Evolutionary conservation across 2,888 invertebrate species (phyloP).

Genomic region (Creontiades dilutus): DNA sequence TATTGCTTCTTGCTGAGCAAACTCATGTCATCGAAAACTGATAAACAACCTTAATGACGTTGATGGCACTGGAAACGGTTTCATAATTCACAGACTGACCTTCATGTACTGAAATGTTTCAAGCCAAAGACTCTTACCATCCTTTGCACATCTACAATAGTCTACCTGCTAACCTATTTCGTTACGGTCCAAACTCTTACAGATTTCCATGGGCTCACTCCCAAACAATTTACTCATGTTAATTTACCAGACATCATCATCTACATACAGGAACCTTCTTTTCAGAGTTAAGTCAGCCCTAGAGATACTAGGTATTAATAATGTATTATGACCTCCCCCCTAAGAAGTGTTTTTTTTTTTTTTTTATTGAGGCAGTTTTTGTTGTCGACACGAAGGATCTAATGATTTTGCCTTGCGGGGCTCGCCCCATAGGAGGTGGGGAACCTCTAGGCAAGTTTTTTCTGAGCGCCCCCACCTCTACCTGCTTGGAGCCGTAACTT

Average conservation of each 20-base stretch:
- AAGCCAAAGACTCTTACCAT: too few species aligned
- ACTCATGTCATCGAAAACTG: too few species aligned
- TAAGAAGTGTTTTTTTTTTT: not conserved
- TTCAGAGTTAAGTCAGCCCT: not conserved
- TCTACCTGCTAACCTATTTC: too few species aligned
- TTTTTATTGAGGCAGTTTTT: not conserved
- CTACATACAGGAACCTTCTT: conserved; percentile 26
- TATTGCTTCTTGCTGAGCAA: too few species aligned
- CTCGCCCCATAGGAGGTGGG: conserved; percentile 21
- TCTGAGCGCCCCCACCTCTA: not conserved
- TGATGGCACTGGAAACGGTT: too few species aligned
- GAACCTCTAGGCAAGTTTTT: conserved; percentile 40
- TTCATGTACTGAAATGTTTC: too few species aligned
- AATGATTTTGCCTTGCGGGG: conserved; percentile 42
- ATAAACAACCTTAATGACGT: too few species aligned
- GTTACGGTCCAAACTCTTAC: not conserved
- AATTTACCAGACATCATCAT: conserved; percentile 3
- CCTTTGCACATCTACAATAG: too few species aligned
- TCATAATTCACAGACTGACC: too few species aligned
- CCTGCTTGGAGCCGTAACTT: conserved; percentile 8
- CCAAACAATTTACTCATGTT: conserved; percentile 1
- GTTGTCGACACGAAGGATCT: conserved; percentile 36
- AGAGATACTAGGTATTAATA: conserved; percentile 34
- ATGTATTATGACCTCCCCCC: conserved; percentile 17
- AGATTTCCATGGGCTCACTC: not conserved